A percentile compares a stretch with the other conserved stretches of the same genome.
These are phyloP conservation scores for Melanostigma gelatinosum DNA, from an alignment of 2,113 vertebrate genomes.

Conservation along the genomic window DNA sequence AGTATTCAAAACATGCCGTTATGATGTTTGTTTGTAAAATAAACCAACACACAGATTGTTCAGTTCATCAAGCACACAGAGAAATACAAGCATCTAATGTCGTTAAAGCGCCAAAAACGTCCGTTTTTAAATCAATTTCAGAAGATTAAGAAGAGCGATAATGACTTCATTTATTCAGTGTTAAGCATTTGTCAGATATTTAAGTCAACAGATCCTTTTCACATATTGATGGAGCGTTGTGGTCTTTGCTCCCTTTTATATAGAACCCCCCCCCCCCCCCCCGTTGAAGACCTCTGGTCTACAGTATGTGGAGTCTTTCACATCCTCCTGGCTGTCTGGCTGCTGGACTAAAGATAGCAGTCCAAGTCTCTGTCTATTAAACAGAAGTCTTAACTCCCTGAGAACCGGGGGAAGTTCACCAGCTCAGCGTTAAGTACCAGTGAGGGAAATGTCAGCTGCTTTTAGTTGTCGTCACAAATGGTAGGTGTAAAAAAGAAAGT, in stretches of 20 bases:
- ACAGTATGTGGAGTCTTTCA: neutral
- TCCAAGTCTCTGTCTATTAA: slow-evolving; percentile 27
- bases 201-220: neutral
- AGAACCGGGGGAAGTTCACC: slow-evolving; percentile 5
- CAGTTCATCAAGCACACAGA: neutral
- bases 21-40: neutral
- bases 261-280: too few species aligned
- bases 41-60: neutral
- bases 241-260: neutral
- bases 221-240: neutral
- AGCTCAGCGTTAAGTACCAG: slow-evolving; percentile 33
- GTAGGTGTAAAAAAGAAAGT: slow-evolving; percentile 27
- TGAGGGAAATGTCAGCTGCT: slow-evolving; percentile 65
- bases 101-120: neutral
- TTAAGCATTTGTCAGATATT: neutral
- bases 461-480: slow-evolving; percentile 55
- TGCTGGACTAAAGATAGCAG: slow-evolving; percentile 33
- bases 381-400: slow-evolving; percentile 3
- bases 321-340: neutral
- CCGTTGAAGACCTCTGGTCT: neutral
- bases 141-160: neutral
- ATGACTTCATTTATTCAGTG: neutral
- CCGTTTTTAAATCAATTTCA: neutral
- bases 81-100: neutral
- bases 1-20: neutral